Evolutionary conservation across 2,888 invertebrate genomes (phyloP), one percentile per base, ranked within the genome.

Genomic region (Stramonita haemastoma): DNA sequence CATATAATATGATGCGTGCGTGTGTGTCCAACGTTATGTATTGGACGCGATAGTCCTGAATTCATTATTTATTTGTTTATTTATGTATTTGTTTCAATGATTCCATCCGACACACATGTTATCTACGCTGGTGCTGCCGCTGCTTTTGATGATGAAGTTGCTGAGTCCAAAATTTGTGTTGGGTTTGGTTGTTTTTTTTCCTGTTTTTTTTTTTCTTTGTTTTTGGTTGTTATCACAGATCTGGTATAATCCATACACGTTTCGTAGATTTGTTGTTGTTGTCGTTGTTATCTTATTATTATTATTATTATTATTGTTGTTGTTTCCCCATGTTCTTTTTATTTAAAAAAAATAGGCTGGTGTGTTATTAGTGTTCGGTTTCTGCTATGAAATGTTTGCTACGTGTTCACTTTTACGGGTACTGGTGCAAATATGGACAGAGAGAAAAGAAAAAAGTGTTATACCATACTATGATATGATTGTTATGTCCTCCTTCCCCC

Each of bases 361-460:
- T 73, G 13, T 73, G 26, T 46, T n/a, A n/a, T 46, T n/a, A n/a
- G 73, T 73, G 22, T 73, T 73, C 46, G 34, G 19, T 83, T 83
- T 46, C 46, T 79, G 46, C 22, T 83, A 17, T n/a, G 13, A 29
- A 4, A 46, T 34, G 15, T 34, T 34, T 81, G 15, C 34, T 46
- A 1, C 66, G 57, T 86, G 32, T 34, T 86, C 86, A 66, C 83
- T 57, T 84, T 56, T 85, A 89, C 89, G 89, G 89, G 89, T 89
- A 84, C 84, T 60, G 19, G 89, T 89, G 89, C 89, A 89, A 89
- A 89, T 60, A 73, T 66, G 29, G 84, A 29, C 29, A 84, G 46
- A 46, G 46, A 46, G 46, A 46, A 8, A 46, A 29, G 26, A 17
- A 85, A 46, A 15, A 56, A n/a, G 26, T 13, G 17, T 34, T 81